Evolutionary conservation across 2,113 vertebrate species (phyloP), one percentile per base, ranked within the genome.

Genomic region (Cyanoderma ruficeps): DNA sequence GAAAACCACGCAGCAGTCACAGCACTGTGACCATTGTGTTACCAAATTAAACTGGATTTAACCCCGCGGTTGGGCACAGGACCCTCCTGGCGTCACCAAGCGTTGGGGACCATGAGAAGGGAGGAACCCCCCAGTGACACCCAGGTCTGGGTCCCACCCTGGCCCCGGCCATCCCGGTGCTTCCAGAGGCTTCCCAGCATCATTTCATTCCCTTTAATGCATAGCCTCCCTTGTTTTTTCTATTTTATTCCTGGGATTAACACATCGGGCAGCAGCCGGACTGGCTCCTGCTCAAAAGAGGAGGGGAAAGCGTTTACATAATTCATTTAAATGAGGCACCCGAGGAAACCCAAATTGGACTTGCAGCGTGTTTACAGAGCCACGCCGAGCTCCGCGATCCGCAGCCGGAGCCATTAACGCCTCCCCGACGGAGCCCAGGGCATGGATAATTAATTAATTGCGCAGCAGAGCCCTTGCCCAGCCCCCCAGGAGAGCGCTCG

Each of bases 291-390:
- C 91, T 96, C 94, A 85, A 46, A 90, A 95, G 84, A 93, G 95
- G 94, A 96, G 94, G 94, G 87, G 84, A 93, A 94, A 79, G 35
- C 39, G 16, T 93, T 96, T 95, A 69, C 93, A 95, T 96, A 90
- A 96, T 94, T 96, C 94, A 95, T 91, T 80, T 53, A 90, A 93
- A 96, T 87, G 92, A 95, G 91, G 91, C 96, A 95, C 71, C 82
- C 20, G 39, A 95, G 94, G 91, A 93, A 96, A 93, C 81, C 96
- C 95, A 96, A 95, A 94, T 91, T 93, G 95, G 96, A 41, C 94
- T 87, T 69, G 15, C 91, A 91, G 93, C 78, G 3, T 95, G 81
- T 88, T 96, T 79, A 41, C 91, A 85, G 93, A 85, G 93, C 78
- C 95, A 89, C 15, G 49, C 84, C 27, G 96, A 87, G 91, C 87